Percentiles rank a stretch among this genome's conserved stretches.
These are phyloP conservation scores for Drosophila lini DNA, from an alignment of 1,140 invertebrate genomes.

Conservation along the genomic window DNA sequence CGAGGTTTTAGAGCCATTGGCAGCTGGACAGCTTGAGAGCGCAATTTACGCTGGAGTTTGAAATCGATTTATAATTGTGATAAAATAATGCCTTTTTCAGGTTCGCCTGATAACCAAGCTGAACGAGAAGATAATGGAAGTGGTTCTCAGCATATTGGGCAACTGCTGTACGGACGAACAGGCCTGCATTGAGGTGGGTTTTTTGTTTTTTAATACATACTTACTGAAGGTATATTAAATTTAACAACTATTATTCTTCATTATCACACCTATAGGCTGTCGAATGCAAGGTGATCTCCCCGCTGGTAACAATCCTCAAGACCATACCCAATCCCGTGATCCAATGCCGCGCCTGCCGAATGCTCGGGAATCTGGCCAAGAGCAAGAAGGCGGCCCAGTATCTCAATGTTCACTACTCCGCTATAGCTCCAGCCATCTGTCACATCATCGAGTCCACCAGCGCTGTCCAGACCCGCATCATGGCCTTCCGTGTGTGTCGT, in stretches of 20 bases:
- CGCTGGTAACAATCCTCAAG: constrained; percentile 76
- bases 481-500: constrained; percentile 79
- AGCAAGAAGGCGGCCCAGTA: constrained; percentile 58
- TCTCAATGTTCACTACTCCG: constrained; percentile 55
- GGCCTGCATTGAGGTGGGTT: constrained; percentile 73
- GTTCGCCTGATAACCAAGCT: constrained; percentile 68
- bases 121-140: constrained; percentile 84
- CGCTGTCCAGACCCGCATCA: constrained; percentile 73
- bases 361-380: constrained; percentile 81
- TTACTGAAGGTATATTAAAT: not conserved
- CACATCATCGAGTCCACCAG: constrained; percentile 79
- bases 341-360: constrained; percentile 77
- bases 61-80: constrained; percentile 6
- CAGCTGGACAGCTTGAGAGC: constrained; percentile 12
- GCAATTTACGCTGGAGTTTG: not conserved
- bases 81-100: constrained; percentile 18
- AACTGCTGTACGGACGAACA: constrained; percentile 85
- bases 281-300: constrained; percentile 65
- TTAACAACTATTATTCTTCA: not conserved
- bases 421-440: constrained; percentile 74
- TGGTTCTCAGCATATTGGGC: constrained; percentile 85
- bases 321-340: constrained; percentile 80
- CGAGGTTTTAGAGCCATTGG: constrained; percentile 9
- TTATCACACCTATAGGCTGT: constrained; percentile 61
- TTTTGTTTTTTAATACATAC: not conserved